A percentile compares a stretch with the other conserved stretches of the same genome.
Conservation (phyloP, 2,797 vertebrate genomes). For the Limnodromus scolopaceus region DNA sequence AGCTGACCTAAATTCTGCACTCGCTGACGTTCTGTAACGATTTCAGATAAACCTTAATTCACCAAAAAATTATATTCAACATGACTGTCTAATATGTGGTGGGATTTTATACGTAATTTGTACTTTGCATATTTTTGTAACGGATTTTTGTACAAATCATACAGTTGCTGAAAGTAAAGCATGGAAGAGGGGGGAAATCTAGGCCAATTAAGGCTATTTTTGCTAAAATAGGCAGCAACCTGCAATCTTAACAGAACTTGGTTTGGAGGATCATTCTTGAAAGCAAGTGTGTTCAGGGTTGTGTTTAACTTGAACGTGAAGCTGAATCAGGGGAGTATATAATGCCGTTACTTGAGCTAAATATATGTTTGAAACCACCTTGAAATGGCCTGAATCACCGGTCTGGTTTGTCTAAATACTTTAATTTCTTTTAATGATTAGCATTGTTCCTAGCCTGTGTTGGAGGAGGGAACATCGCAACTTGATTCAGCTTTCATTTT, state of each 20-base stretch:
- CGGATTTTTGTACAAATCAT: background rate
- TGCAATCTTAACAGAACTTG: background rate
- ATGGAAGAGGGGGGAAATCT: fast-evolving
- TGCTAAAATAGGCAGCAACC: background rate
- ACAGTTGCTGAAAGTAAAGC: background rate
- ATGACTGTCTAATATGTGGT: fast-evolving
- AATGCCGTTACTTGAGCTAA: background rate
- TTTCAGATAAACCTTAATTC: background rate
- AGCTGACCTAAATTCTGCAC: background rate
- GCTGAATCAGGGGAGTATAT: background rate
- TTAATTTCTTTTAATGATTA: background rate
- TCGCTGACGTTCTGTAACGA: fast-evolving
- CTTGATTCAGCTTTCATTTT: background rate
- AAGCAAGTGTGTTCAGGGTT: background rate
- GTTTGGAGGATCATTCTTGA: background rate
- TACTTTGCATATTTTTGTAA: background rate
- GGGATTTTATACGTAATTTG: background rate
- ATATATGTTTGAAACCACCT: background rate
- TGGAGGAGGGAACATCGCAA: background rate
- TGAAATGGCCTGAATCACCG: background rate
- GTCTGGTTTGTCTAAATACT: background rate
- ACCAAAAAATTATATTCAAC: fast-evolving
- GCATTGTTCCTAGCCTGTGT: background rate
- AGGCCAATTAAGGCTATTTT: background rate
- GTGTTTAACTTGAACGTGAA: background rate